phyloP scores from a whole-genome alignment of 2,888 invertebrate species.

The Nomada ruficornis region DNA sequence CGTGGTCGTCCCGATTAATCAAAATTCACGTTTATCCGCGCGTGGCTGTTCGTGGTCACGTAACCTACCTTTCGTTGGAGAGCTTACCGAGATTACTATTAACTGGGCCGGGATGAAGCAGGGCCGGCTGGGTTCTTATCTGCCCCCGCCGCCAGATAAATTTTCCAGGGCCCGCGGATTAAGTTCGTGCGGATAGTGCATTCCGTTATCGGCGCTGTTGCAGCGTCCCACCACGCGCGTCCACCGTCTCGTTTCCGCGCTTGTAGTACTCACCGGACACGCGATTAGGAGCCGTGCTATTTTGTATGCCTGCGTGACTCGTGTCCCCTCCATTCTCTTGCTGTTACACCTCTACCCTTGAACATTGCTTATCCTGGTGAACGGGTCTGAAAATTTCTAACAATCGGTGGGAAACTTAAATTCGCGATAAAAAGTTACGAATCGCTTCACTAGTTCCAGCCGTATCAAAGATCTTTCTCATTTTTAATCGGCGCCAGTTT shows the following conservation, averaged over 20 bases:
- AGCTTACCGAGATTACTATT: constrained; percentile 74
- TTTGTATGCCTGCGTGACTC: constrained; percentile 12
- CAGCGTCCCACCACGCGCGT: constrained; percentile 58
- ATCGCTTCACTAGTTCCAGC: too few relatives aligned
- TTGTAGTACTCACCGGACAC: constrained; percentile 19
- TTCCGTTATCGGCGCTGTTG: constrained; percentile 71
- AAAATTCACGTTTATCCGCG: constrained; percentile 70
- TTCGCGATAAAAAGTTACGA: too few relatives aligned
- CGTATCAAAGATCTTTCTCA: too few relatives aligned
- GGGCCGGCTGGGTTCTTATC: constrained; percentile 69
- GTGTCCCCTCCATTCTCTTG: background rate
- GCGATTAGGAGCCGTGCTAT: constrained; percentile 45
- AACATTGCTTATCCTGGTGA: background rate
- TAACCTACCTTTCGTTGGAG: constrained; percentile 72
- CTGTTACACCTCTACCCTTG: background rate
- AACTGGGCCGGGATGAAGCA: constrained; percentile 70
- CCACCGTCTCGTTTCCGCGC: constrained; percentile 38
- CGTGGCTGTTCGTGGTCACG: constrained; percentile 38
- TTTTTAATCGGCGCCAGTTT: too few relatives aligned
- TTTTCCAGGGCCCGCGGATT: constrained; percentile 70
- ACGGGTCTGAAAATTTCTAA: background rate
- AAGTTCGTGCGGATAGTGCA: constrained; percentile 74
- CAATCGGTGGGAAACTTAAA: background rate
- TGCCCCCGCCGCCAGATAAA: constrained; percentile 69
- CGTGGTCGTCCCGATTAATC: constrained; percentile 62